Evolutionary conservation across 2,888 invertebrate species (phyloP).

Genomic region (Diachrysia chrysitis): DNA sequence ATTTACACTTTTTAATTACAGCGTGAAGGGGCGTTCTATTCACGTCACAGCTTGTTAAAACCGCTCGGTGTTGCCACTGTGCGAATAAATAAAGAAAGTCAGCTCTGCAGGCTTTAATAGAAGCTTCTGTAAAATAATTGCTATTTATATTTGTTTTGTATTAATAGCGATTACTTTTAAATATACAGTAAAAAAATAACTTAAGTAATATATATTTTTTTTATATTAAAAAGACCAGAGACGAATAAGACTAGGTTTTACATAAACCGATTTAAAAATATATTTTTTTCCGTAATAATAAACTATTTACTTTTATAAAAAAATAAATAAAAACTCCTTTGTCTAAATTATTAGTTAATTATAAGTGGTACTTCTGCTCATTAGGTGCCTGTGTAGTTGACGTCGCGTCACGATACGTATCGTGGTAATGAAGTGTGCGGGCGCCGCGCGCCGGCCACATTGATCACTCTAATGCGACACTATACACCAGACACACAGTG

Average conservation of each 20-base stretch:
- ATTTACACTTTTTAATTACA: constrained; percentile 38
- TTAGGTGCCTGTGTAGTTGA: too few relatives aligned
- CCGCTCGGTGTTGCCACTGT: constrained; percentile 1
- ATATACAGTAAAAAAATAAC: too few relatives aligned
- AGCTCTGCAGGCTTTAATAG: not conserved
- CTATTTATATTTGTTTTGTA: not conserved
- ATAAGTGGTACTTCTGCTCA: not conserved
- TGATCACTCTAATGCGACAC: not conserved
- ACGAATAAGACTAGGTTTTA: too few relatives aligned
- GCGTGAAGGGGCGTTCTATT: constrained; percentile 21
- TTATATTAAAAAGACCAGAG: too few relatives aligned
- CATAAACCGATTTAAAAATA: too few relatives aligned
- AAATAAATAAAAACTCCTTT: too few relatives aligned
- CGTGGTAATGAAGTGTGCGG: constrained; percentile 18
- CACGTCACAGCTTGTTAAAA: constrained; percentile 26
- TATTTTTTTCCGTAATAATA: too few relatives aligned
- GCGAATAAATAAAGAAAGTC: constrained; percentile 8
- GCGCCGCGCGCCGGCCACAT: not conserved
- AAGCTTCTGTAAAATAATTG: not conserved
- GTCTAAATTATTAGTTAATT: too few relatives aligned
- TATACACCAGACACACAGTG: not conserved
- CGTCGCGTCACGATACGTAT: constrained; percentile 10
- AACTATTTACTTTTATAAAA: too few relatives aligned
- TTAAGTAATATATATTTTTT: too few relatives aligned
- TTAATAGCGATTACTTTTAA: too few relatives aligned